Conservation (phyloP, 2,113 vertebrate genomes). For the Paradoxurus hermaphroditus region DNA sequence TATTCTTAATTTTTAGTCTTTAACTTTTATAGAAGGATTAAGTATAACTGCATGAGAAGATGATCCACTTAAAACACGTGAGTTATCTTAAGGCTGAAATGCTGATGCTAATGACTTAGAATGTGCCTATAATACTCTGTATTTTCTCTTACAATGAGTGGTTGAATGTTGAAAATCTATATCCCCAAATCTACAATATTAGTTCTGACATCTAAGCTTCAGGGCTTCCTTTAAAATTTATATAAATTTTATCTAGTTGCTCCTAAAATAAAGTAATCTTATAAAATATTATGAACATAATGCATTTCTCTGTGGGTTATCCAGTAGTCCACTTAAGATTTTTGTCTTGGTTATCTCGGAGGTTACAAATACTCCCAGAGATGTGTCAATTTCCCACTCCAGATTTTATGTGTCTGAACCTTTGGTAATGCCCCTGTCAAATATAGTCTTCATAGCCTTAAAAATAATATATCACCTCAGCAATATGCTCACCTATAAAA, state of each 20-base stretch:
- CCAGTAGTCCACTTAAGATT: background rate
- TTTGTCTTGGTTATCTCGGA: background rate
- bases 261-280: conserved; percentile 22
- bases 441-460: background rate
- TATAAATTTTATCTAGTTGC: background rate
- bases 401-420: conserved; percentile 19
- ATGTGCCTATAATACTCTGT: background rate
- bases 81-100: background rate
- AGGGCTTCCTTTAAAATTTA: background rate
- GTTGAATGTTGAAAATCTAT: background rate
- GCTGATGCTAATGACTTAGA: background rate
- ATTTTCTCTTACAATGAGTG: background rate
- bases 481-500: background rate
- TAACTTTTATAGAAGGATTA: background rate
- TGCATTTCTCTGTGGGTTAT: background rate
- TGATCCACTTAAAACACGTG: background rate
- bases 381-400: background rate
- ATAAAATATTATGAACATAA: background rate
- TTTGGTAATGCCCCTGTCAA: background rate
- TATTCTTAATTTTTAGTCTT: background rate
- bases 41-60: background rate
- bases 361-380: background rate
- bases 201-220: background rate
- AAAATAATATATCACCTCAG: background rate
- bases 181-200: background rate